Evolutionary conservation across 2,113 vertebrate species (phyloP).

Genomic region (Phyllopteryx taeniolatus): DNA sequence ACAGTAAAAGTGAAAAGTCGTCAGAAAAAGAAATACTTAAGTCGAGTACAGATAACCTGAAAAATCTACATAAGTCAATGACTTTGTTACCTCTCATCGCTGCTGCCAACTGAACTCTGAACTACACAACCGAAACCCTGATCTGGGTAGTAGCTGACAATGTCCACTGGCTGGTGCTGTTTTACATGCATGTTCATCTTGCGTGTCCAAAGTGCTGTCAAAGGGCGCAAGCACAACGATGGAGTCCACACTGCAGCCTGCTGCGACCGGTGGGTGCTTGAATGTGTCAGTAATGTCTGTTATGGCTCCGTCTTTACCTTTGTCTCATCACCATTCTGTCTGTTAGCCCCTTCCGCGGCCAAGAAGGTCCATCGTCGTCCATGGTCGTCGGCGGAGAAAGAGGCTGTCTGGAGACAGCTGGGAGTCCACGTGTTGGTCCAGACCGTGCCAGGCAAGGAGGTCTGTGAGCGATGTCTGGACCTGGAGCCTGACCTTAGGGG

Average conservation of each 20-base stretch:
- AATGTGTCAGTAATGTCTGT: background rate
- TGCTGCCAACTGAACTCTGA: no score
- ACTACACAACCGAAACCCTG: background rate
- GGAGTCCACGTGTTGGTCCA: slow-evolving; percentile 48
- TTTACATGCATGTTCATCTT: background rate
- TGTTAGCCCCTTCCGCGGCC: slow-evolving; percentile 10
- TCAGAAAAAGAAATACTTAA: no score
- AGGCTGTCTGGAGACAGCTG: slow-evolving; percentile 59
- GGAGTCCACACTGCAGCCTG: slow-evolving; percentile 21
- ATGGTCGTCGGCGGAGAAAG: slow-evolving; percentile 51
- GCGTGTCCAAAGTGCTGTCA: slow-evolving; percentile 9
- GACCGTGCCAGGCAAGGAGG: slow-evolving; percentile 54
- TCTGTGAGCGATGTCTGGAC: slow-evolving; percentile 57
- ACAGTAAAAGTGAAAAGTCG: no score
- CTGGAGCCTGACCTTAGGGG: slow-evolving; percentile 50
- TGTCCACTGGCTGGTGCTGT: no score
- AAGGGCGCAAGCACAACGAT: background rate
- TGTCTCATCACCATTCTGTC: background rate
- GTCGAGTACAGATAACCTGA: no score
- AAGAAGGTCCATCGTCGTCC: slow-evolving; percentile 39
- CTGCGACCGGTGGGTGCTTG: slow-evolving; percentile 24
- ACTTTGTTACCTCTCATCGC: no score
- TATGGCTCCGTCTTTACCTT: background rate
- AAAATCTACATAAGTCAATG: no score
- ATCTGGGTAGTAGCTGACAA: background rate